Evolutionary conservation across 2,113 vertebrate genomes (phyloP), one percentile per base, ranked within the genome.

Genomic region (Gambusia holbrooki): DNA sequence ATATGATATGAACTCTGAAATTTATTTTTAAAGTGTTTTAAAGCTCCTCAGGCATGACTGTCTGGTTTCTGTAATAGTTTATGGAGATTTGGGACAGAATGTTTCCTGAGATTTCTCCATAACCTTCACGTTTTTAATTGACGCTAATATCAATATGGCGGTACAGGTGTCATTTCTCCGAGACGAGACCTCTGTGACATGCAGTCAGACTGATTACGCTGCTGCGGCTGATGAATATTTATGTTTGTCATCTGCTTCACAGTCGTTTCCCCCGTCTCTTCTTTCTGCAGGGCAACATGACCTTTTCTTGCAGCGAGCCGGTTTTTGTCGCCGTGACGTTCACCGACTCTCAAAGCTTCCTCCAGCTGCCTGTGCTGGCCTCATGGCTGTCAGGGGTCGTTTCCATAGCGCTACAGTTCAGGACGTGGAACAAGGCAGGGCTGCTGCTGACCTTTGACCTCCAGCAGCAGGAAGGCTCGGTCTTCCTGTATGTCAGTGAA

Each of bases 361-460:
- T 99, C 33, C 91, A 92, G 33, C 83, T 98, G 74, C 94, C 94
- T 0, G 94, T 90, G 17, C 77, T 75, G 42, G 35, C 86, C 63
- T 45, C 79, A 1, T 73, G 83, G 88, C 77, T 75, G 1, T 84
- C 81, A 0, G 86, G 71, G 66, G 10, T 74, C 0, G 42, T 96
- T 62, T 88, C 89, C 3, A 78, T 96, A 60, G 88, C 79, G 45
- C 95, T 99, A 86, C 95, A 99, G 67, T 97, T 99, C 89, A 94
- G 96, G 60, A 99, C 97, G 0, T 99, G 98, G 98, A 98, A 98
- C 89, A 94, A 92, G 62, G 95, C 87, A 0, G 98, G 97, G n/a
- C 93, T 97, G 66, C 90, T 99, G 0, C 83, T 98, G 65, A 96
- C 94, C 84, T 94, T 88, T 77, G 95, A 94, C 88, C 90, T 96